Evolutionary conservation across 2,797 vertebrate species (phyloP).

Genomic region (Aplochiton taeniatus): DNA sequence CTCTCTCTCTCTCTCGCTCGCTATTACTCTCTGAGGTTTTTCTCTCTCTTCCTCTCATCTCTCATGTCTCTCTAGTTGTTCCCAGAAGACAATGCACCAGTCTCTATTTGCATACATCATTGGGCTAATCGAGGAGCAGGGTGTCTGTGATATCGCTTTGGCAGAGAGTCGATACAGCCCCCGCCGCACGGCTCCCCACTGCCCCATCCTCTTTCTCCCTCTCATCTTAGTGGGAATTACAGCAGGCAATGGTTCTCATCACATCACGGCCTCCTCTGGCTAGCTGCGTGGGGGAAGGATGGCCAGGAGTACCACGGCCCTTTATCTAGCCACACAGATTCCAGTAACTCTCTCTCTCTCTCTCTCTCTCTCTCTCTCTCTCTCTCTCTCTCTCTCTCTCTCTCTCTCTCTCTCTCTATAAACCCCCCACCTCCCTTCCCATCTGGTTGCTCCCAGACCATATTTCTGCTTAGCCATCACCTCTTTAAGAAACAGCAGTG

Average conservation of each 20-base stretch:
- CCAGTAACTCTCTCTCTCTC: background rate
- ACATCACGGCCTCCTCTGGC: no score
- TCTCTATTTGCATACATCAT: slow-evolving; percentile 14
- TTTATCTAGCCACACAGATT: no score
- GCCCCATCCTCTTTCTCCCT: no score
- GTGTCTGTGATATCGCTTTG: background rate
- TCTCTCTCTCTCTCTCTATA: background rate
- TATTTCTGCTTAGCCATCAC: no score
- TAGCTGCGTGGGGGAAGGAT: no score
- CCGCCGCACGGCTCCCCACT: no score
- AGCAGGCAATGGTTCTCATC: no score
- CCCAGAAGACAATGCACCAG: slow-evolving; percentile 1
- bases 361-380: background rate
- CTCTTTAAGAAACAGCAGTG: no score
- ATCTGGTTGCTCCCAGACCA: no score
- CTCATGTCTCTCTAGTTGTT: slow-evolving; percentile 2
- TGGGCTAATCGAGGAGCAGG: background rate
- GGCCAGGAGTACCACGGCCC: no score
- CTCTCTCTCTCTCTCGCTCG: background rate
- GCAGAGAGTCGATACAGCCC: slow-evolving; percentile 22
- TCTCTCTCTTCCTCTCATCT: background rate
- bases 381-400: background rate
- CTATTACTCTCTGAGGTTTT: background rate
- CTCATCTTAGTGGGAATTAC: no score
- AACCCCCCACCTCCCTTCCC: background rate